Evolutionary conservation across 1,140 invertebrate genomes (phyloP), one percentile per base, ranked within the genome.

Genomic region (Drosophila equinoxialis): DNA sequence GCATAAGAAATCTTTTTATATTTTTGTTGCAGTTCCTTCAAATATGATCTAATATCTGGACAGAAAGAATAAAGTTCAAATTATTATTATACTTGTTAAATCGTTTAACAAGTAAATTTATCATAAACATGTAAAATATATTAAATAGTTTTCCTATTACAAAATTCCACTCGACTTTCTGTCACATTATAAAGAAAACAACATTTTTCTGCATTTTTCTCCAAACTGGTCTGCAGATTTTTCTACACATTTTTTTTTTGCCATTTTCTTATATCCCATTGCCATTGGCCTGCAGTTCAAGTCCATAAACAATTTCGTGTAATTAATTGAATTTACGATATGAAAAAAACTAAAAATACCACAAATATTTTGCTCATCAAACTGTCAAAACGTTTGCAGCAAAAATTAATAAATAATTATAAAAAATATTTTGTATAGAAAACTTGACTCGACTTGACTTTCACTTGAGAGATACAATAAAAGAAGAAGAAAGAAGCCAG

Each of bases 401-500:
- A 60, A 70, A 65, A 71, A 51, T 79, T 83, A 69, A 82, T 73
- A 62, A 75, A 68, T 72, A 77, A 89, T 87, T 83, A 80, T 89
- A 80, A 65, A 65, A 51, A 65, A 83, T 80, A 51, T 20, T 83
- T 79, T 77, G 77, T 79, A 63, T 65, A 35, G 42, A 51, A 57
- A 59, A 71, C 54, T 71, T 3, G 4, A 62, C 6, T 41, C 26
- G 60, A 48, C 6, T 41, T 45, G 60, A 62, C 45, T 51, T 51
- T 51, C 45, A 11, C 45, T 23, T 23, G 3, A 7, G 11, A 48
- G 6, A 48, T 48, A 7, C 14, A 45, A 17, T 6, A 14, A 48
- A n/a, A n/a, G n/a, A n/a, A n/a, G n/a, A n/a, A n/a, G n/a, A n/a
- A n/a, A n/a, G n/a, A n/a, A n/a, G n/a, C n/a, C n/a, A n/a, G 10